Percentiles rank a stretch among this genome's conserved stretches.
Evolutionary conservation across 1,140 invertebrate genomes (phyloP).

Genomic region (Delia radicum): DNA sequence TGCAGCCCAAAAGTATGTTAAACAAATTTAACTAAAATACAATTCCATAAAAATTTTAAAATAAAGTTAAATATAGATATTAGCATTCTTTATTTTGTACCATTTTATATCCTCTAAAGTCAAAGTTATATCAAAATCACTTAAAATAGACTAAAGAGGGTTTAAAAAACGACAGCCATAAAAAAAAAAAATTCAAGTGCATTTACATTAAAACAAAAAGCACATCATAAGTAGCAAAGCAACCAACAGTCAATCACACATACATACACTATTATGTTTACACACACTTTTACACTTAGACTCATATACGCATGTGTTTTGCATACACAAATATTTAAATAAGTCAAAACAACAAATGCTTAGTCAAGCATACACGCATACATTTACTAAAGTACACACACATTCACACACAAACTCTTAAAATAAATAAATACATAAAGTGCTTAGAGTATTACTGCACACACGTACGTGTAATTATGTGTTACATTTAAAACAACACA

Average conservation of each 20-base stretch:
- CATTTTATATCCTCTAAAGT: no score
- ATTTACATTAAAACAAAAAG: neutral
- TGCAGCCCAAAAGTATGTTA: neutral
- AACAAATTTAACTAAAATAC: no score
- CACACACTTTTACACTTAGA: no score
- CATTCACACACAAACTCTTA: neutral
- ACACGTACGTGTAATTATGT: neutral
- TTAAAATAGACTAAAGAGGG: neutral
- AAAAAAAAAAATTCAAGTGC: neutral
- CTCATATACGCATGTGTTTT: neutral
- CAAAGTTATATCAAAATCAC: neutral
- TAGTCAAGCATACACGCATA: neutral
- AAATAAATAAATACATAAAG: neutral
- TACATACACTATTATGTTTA: neutral
- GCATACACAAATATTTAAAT: neutral
- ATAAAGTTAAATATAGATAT: no score
- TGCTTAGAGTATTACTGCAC: neutral
- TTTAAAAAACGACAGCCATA: neutral
- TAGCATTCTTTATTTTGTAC: no score
- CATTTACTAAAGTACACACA: neutral
- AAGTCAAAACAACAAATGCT: neutral
- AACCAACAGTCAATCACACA: neutral
- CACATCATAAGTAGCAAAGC: neutral
- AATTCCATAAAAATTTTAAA: no score
- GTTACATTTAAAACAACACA: no score